These are phyloP conservation scores for Globia sparganii DNA, from an alignment of 2,888 invertebrate genomes.

Conservation along the genomic window DNA sequence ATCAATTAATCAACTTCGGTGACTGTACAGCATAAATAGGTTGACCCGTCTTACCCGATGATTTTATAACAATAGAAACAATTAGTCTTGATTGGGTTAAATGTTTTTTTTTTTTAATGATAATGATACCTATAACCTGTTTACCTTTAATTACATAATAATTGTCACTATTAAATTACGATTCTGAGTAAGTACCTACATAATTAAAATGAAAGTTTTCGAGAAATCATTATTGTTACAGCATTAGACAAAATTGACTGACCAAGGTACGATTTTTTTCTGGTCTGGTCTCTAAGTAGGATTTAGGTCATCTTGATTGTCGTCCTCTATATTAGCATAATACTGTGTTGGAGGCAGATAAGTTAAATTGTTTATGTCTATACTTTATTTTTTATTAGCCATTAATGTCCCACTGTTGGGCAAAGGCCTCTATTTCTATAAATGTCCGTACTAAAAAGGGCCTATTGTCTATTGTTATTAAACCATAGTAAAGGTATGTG, in stretches of 20 bases:
- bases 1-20: too few relatives aligned
- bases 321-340: too few relatives aligned
- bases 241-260: background rate
- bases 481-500: background rate
- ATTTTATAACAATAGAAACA: slow-evolving; percentile 25
- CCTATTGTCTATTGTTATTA: background rate
- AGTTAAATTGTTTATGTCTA: background rate
- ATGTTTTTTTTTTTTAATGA: slow-evolving; percentile 3
- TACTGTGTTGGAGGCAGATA: background rate
- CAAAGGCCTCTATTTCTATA: background rate
- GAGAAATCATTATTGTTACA: background rate
- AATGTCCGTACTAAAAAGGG: too few relatives aligned
- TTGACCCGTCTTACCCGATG: slow-evolving; percentile 23
- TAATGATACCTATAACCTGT: background rate
- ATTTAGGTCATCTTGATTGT: background rate
- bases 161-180: background rate
- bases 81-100: slow-evolving; percentile 12
- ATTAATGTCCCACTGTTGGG: too few relatives aligned
- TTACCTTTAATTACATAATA: slow-evolving; percentile 19
- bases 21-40: slow-evolving; percentile 3
- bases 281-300: background rate
- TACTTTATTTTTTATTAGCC: too few relatives aligned
- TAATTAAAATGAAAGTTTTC: background rate
- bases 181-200: background rate
- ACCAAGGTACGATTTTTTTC: background rate